These are phyloP conservation scores for Chelon auratus DNA, from an alignment of 2,797 vertebrate genomes.

Conservation along the genomic window DNA sequence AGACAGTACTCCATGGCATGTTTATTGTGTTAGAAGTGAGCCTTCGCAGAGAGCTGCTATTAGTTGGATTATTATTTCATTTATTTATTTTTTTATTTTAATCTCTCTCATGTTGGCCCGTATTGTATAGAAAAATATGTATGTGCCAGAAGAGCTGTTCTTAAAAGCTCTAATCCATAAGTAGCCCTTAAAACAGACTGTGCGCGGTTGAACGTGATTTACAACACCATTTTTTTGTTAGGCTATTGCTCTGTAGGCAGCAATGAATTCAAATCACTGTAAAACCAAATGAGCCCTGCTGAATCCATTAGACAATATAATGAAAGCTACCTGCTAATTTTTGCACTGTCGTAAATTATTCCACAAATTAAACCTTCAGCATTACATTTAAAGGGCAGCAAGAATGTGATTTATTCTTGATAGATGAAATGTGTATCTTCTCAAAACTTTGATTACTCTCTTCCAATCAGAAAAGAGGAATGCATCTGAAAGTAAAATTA, in stretches of 20 bases:
- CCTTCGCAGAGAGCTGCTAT: neutral
- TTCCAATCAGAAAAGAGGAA: no score
- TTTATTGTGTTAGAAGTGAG: slow-evolving; percentile 5
- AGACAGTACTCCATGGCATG: neutral
- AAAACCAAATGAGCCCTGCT: neutral
- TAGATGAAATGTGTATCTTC: no score
- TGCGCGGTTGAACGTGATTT: neutral
- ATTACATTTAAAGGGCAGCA: neutral
- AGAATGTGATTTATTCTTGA: no score
- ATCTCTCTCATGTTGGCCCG: neutral
- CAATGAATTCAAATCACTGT: neutral
- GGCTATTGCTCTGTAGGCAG: neutral
- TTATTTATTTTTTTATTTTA: neutral
- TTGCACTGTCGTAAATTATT: neutral
- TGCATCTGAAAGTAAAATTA: no score
- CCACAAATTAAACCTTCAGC: neutral
- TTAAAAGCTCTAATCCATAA: neutral
- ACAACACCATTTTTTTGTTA: neutral
- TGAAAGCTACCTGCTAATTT: neutral
- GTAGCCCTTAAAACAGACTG: neutral
- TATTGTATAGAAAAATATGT: slow-evolving; percentile 4
- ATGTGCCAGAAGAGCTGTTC: neutral
- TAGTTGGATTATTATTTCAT: neutral
- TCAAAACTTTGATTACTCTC: no score
- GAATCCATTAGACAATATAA: neutral